Base-by-base conservation (phyloP, 2,797 vertebrate genomes). In the Rhinoraja longicauda region DNA sequence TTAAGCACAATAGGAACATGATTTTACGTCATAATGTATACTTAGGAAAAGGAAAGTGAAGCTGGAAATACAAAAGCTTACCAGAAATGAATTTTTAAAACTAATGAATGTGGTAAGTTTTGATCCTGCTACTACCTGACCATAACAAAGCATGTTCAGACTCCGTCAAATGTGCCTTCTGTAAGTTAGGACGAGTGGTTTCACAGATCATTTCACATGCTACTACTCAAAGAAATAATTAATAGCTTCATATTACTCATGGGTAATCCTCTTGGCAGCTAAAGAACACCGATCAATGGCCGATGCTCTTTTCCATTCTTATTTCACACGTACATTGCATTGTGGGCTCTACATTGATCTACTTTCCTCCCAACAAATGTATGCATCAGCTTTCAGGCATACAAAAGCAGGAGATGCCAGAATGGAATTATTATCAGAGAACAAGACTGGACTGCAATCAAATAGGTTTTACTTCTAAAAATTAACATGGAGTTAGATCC, bases 31-130 rank as follows among this genome's bases (percentile, higher is more conserved):
- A 79, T 36, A 81, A 6, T 88, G 84, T 88, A 64, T 64, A 64
- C 7, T 36, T 29, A 64, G n/a, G 84, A 67, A 64, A 19, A 12
- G 13, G 62, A 62, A 59, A 86, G 82, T 62, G 5, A 86, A 57
- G 57, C 62, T 86, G n/a, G 53, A 86, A 86, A 86, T 62, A 29
- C 84, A 88, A 88, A 67, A 67, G 29, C n/a, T 64, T 36, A 88
- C 1, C 57, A 88, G n/a, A 64, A 5, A n/a, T 67, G 15, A 67
- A 15, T n/a, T 17, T 45, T 19, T 88, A 17, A 21, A n/a, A 88
- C 10, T 32, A 64, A 88, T 64, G 59, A 88, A 64, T 88, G 84
- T 19, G 26, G 6, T 36, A 64, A 15, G 84, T 88, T 88, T 29
- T 88, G 84, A 62, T 12, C 59, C 53, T 36, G 62, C 19, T 15